Evolutionary conservation across 2,888 invertebrate species (phyloP), one percentile per base, ranked within the genome.

Genomic region (Zonitis immaculata): DNA sequence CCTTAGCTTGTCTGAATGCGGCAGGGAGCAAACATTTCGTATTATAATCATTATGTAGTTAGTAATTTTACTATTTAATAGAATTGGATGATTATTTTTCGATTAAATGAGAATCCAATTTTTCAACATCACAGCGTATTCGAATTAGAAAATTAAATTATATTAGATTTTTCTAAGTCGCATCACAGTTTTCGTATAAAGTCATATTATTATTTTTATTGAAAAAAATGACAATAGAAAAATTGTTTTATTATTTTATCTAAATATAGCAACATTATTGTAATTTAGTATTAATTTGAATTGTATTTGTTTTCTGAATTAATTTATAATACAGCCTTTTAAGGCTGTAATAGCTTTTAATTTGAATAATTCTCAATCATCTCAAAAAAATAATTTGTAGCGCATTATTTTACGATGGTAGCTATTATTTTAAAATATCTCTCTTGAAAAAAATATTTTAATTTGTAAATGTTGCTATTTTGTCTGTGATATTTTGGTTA

Each of bases 401-500:
- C n/a, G n/a, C n/a, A n/a, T 16, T 39, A 47, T 32, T 42, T 14
- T 44, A 46, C 42, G 51, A 50, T 54, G 52, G 51, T 55, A 57
- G 56, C 57, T 52, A 56, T 50, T 44, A 52, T 56, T 49, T 52
- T 49, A 44, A 56, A 56, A 47, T 52, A 42, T 51, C 46, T 26
- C 11, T 30, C 35, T 20, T 12, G 30, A 43, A 30, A 51, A n/a
- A n/a, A 3, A 30, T 2, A 56, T 35, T 52, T 27, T 51, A 53
- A 54, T 53, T 52, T 57, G 60, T 59, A 54, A 50, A 51, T 59
- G 60, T 61, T 59, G 61, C 61, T 61, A 61, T 59, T 61, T 56
- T 59, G 58, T 61, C 61, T 61, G 61, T 61, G 61, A 61, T 61
- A 61, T 61, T 61, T 61, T 61, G 56, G 56, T 56, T 56, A 56